Evolutionary conservation across 2,888 invertebrate species (phyloP).

Genomic region (Amorpha juglandis): DNA sequence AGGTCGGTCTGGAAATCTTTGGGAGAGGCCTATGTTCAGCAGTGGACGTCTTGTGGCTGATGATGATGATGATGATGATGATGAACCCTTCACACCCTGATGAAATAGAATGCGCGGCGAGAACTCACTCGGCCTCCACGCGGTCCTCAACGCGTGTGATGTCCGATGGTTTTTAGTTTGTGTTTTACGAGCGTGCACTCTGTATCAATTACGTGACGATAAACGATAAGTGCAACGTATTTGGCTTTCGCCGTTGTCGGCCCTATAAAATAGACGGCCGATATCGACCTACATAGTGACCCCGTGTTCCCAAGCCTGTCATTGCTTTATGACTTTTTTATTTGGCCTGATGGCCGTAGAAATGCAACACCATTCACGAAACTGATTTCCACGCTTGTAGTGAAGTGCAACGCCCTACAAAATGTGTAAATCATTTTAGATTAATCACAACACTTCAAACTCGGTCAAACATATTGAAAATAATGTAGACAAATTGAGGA

Average conservation of each 20-base stretch:
- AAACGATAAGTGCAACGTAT: conserved; percentile 76
- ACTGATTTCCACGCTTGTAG: conserved; percentile 70
- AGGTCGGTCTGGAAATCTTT: no score
- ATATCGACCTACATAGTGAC: conserved; percentile 72
- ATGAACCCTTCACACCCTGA: conserved; percentile 65
- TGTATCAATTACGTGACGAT: conserved; percentile 74
- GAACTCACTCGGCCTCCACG: conserved; percentile 53
- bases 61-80: no score
- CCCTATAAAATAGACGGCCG: conserved; percentile 69
- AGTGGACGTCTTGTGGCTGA: no score
- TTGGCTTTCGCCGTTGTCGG: conserved; percentile 70
- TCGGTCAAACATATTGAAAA: conserved; percentile 40
- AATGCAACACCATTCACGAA: conserved; percentile 77
- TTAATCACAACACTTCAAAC: conserved; percentile 51
- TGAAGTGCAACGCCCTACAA: conserved; percentile 59
- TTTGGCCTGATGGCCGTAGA: conserved; percentile 74
- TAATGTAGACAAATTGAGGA: conserved; percentile 24
- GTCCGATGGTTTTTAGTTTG: conserved; percentile 59
- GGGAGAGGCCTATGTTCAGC: no score
- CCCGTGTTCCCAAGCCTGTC: conserved; percentile 79
- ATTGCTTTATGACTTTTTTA: conserved; percentile 82
- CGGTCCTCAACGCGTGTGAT: conserved; percentile 53
- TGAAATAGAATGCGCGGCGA: conserved; percentile 64
- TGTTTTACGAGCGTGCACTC: conserved; percentile 73
- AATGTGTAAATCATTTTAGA: conserved; percentile 60